Base-by-base conservation (phyloP, 2,113 vertebrate genomes). In the Spheniscus mendiculus region DNA sequence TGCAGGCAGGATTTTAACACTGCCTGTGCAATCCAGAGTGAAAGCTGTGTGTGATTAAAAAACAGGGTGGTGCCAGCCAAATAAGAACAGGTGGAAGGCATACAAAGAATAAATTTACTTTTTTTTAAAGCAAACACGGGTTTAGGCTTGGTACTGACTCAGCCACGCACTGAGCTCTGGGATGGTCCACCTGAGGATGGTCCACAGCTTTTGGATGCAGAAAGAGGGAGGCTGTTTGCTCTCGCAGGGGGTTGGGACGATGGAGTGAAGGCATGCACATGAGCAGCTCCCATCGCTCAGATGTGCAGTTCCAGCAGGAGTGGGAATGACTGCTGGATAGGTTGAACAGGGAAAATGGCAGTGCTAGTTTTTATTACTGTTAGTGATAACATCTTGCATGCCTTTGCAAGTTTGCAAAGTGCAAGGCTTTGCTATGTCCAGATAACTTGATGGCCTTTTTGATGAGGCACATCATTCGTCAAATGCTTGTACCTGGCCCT, bases 261-360 rank as follows among this genome's bases (percentile, higher is more conserved):
- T 49, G 72, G 72, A 73, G 53, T 1, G 90, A 79, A 85, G 82
- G 66, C 49, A n/a, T 3, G 1, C 0, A 0, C 14, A 1, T 0
- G 50, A 89, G 77, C 90, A 71, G 89, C 53, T 89, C 62, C 62
- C 40, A 6, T 26, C 2, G 7, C 83, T 92, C 80, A 45, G 66
- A 49, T 7, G 22, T 42, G 71, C 83, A 32, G 55, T 23, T 71
- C 82, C 71, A 55, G 69, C 85, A 73, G 36, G 66, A 79, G 47
- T 2, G 65, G 70, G 66, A 76, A 47, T 0, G 34, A n/a, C 44
- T 74, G 59, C 50, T 36, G 85, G 77, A 23, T 15, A 21, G 52
- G 30, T 8, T 72, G 58, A 65, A 5, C 30, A 38, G 49, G 74
- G 67, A 76, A 90, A 91, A 62, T 15, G 23, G 52, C 67, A 70